These are phyloP conservation scores for Sebastes diploproa DNA, from an alignment of 2,797 vertebrate species.

Conservation along the genomic window DNA sequence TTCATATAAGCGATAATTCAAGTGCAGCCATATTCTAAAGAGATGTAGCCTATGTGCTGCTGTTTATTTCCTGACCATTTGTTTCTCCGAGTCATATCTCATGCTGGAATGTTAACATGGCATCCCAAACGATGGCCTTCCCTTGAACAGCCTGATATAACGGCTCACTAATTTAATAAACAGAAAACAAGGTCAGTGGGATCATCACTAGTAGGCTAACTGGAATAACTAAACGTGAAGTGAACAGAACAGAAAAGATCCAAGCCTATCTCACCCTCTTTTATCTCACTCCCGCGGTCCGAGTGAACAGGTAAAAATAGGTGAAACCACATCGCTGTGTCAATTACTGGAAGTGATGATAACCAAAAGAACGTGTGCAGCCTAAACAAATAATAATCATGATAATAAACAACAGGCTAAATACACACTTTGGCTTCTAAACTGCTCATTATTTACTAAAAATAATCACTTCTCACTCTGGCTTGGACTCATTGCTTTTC, in stretches of 20 bases:
- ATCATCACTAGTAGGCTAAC: neutral
- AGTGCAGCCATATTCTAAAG: too few relatives aligned
- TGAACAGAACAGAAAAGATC: too few relatives aligned
- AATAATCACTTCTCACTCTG: neutral
- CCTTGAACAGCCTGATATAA: slow-evolving; percentile 4
- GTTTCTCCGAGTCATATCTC: neutral
- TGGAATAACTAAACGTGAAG: too few relatives aligned
- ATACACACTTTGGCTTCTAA: too few relatives aligned
- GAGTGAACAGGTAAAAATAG: too few relatives aligned
- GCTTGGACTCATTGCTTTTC: neutral
- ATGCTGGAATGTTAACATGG: slow-evolving; percentile 10
- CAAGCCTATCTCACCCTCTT: too few relatives aligned
- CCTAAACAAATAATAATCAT: neutral
- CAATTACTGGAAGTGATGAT: too few relatives aligned
- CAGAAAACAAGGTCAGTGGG: neutral
- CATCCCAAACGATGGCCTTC: slow-evolving; percentile 3
- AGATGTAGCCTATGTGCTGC: neutral
- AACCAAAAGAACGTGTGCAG: neutral
- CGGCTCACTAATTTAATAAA: neutral
- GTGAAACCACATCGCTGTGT: too few relatives aligned
- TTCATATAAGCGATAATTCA: neutral
- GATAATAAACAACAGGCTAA: too few relatives aligned
- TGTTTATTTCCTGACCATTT: neutral
- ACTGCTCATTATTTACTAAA: neutral
- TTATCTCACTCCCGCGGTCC: too few relatives aligned